These are phyloP conservation scores for Sternotherus odoratus DNA, from an alignment of 2,797 vertebrate genomes.

Conservation along the genomic window DNA sequence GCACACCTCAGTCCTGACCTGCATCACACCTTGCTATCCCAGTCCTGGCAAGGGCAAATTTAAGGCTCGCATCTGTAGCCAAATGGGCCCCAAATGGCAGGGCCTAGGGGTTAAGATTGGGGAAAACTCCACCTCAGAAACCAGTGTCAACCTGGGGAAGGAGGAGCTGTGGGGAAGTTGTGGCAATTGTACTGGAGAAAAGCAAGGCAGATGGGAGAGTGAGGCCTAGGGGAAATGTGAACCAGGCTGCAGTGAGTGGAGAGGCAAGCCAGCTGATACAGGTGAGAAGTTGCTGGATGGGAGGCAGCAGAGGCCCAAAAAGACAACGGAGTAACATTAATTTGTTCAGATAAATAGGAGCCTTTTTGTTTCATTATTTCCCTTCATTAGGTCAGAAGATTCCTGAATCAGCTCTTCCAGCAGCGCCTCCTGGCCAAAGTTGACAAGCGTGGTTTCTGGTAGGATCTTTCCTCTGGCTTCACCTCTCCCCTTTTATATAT, in stretches of 20 bases:
- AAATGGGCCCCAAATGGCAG: rapidly evolving
- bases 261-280: conserved; percentile 2
- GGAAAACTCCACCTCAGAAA: background rate
- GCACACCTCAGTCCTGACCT: background rate
- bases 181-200: background rate
- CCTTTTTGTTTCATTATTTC: background rate
- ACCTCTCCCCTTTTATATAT: background rate
- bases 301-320: conserved; percentile 39
- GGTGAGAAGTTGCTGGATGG: conserved; percentile 45
- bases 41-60: background rate
- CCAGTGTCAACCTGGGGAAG: background rate
- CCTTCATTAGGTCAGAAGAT: background rate
- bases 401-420: background rate
- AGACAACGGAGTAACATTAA: conserved; percentile 27
- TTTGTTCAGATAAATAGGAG: conserved; percentile 27
- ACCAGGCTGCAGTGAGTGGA: conserved; percentile 28
- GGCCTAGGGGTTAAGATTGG: background rate
- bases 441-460: background rate
- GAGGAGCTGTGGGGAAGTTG: conserved; percentile 4
- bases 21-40: background rate
- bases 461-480: background rate
- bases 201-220: background rate
- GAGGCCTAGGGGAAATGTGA: background rate
- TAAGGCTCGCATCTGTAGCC: background rate
- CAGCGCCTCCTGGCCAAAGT: background rate